phyloP scores from a whole-genome alignment of 2,113 vertebrate species.

The Mus spicilegus region DNA sequence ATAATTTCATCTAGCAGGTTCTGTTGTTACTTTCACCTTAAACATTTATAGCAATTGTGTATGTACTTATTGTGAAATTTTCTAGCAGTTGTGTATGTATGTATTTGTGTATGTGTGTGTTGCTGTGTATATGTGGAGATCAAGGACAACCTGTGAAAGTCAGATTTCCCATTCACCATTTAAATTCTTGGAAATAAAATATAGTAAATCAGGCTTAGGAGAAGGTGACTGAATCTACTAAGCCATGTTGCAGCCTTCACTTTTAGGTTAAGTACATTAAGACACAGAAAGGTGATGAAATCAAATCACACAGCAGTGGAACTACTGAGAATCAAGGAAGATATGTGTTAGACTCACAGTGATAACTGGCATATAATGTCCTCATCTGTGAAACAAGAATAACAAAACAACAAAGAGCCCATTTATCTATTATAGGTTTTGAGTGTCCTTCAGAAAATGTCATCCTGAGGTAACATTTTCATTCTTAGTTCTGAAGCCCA shows the following conservation, averaged over 20 bases:
- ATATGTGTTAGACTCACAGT: background rate
- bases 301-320: background rate
- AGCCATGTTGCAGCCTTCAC: background rate
- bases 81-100: background rate
- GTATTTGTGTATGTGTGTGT: background rate
- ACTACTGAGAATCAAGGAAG: background rate
- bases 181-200: background rate
- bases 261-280: background rate
- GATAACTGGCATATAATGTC: background rate
- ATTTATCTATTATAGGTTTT: background rate
- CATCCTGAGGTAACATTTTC: background rate
- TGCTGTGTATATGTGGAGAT: background rate
- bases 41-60: background rate
- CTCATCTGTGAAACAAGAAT: background rate
- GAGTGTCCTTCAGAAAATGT: background rate
- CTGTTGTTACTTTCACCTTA: background rate
- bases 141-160: background rate
- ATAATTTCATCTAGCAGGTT: background rate
- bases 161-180: background rate
- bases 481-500: background rate
- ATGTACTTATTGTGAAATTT: background rate
- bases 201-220: background rate
- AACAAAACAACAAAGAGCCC: background rate
- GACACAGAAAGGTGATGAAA: background rate
- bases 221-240: background rate